phyloP scores from a whole-genome alignment of 2,797 vertebrate genomes.

The Rhinella marina region DNA sequence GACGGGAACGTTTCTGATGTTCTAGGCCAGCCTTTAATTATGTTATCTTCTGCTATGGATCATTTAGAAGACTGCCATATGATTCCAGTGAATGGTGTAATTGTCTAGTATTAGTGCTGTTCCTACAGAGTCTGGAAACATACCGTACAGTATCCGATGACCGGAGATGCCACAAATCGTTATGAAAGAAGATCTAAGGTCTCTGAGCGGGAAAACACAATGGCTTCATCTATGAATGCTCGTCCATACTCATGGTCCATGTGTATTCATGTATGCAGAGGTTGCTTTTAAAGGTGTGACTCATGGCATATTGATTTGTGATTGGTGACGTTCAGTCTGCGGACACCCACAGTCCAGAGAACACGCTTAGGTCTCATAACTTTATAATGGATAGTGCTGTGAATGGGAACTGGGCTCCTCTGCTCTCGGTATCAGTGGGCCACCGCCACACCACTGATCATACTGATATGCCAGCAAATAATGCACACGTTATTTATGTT shows the following conservation, averaged over 20 bases:
- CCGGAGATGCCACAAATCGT: background rate
- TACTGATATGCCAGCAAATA: background rate
- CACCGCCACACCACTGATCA: background rate
- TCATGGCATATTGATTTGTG: background rate
- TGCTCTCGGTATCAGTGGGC: no score
- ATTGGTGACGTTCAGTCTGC: background rate
- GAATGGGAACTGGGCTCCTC: no score
- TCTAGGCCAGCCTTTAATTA: background rate
- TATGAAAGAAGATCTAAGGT: background rate
- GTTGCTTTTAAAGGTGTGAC: background rate
- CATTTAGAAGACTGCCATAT: background rate
- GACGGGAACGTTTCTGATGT: background rate
- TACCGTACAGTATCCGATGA: background rate
- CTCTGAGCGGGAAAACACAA: background rate
- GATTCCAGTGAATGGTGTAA: background rate
- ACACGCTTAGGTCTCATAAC: no score
- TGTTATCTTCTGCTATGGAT: constrained; percentile 13
- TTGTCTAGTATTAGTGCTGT: background rate
- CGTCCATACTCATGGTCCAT: background rate
- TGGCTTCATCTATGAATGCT: background rate
- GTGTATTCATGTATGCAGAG: background rate
- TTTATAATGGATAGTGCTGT: no score
- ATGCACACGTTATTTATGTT: background rate
- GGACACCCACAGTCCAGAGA: no score
- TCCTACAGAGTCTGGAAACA: constrained; percentile 12